Base-by-base conservation (phyloP, 2,888 invertebrate species). In the Idaea straminata region DNA sequence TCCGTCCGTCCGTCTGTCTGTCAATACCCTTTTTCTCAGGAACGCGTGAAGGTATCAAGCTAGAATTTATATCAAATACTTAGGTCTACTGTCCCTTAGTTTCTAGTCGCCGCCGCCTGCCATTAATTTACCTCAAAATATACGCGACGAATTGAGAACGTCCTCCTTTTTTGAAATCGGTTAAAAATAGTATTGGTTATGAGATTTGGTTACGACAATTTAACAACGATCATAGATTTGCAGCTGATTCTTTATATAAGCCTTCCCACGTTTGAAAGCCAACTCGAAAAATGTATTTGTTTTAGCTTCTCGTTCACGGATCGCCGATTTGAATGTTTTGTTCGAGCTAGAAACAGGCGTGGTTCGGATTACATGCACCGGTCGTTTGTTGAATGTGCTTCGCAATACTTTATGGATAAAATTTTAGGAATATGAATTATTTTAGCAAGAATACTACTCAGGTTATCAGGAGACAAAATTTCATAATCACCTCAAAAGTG, bases 281-380 rank as follows among this genome's bases (percentile, higher is more conserved):
- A 62, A 25, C 72, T 72, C 61, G 58, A 63, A 69, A 63, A 60
- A 61, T 62, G 25, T 62, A 65, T 63, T 64, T 66, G 63, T 66
- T 67, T 67, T 69, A 61, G 63, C 67, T 60, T 65, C 69, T 66
- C 66, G 66, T 68, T 65, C 63, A 74, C 64, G 65, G 67, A 16
- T 63, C 66, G 67, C 66, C 72, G 25, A 69, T 72, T 74, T 68
- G 65, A 74, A 74, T 72, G 65, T 69, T 63, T 68, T 69, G 64
- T 74, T 68, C 66, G 65, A 67, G 64, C 71, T 72, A 59, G 66
- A 61, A 61, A 67, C 60, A 69, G 71, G 71, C 76, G 72, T 64
- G 65, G 64, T 62, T 62, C 47, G 72, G 74, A 69, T 74, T 74
- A 74, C 63, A 74, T 63, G 69, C 63, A 61, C 16, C 66, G 61